Evolutionary conservation across 2,113 vertebrate genomes (phyloP), one percentile per base, ranked within the genome.

Genomic region (Xiphophorus maculatus): DNA sequence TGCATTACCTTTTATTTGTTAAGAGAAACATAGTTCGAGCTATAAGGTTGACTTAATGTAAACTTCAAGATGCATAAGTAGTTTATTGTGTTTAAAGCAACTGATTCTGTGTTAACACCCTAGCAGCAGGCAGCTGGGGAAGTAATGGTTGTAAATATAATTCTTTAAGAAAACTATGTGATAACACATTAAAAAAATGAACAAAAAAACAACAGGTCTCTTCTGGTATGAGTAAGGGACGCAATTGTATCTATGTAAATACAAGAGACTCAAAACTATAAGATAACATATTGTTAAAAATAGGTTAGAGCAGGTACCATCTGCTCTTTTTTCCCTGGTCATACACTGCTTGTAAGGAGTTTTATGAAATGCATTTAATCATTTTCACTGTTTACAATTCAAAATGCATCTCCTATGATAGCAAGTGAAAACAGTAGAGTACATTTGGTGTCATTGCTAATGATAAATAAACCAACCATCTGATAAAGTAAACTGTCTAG

Each of bases 391-490:
- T 96, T 96, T 96, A 96, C 95, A 95, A 92, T 87, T 94, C 84
- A 86, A 92, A 91, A 93, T 92, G 93, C 95, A 95, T 96, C 96
- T 96, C 95, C 94, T 91, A 86, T 84, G 83, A 93, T 94, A 94
- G 92, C 94, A 94, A 93, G 91, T 89, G 85, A 92, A 85, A 83
- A 91, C 87, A 86, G 86, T 93, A 92, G 92, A 92, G 76, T 92
- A 90, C 86, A 94, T 90, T 94, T 95, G 93, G 92, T 94, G 95
- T 95, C 95, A 92, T 91, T 94, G 94, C 93, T 94, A 92, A 96
- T 94, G 93, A 92, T 93, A 94, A 99, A 98, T 97, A 97, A 97
- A 97, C 93, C 92, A 92, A 95, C 91, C 93, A 92, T 94, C 91
- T 91, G 91, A 90, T 88, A 85, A 93, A 86, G 76, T 79, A 37